A percentile compares a stretch with the other conserved stretches of the same genome.
phyloP scores from a whole-genome alignment of 92 coral and sea anemone genomes.

The Porites rus region DNA sequence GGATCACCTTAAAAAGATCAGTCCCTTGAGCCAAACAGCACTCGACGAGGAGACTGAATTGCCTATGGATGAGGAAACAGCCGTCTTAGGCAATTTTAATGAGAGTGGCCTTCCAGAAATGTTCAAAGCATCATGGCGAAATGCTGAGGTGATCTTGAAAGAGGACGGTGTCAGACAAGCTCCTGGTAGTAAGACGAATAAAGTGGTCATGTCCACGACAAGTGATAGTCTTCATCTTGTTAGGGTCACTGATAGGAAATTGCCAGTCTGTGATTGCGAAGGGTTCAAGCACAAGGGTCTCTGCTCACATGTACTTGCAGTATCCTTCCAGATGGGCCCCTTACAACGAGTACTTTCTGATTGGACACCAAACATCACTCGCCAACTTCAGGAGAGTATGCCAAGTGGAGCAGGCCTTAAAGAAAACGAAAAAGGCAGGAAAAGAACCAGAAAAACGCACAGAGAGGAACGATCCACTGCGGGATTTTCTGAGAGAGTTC shows the following conservation, averaged over 20 bases:
- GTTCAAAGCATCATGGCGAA: too few relatives aligned
- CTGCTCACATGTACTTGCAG: constrained; percentile 55
- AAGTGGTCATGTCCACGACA: not conserved
- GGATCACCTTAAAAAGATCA: not conserved
- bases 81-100: too few relatives aligned
- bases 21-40: not conserved
- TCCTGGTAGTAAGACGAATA: not conserved
- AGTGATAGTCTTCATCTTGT: not conserved
- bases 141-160: too few relatives aligned
- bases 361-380: constrained; percentile 14
- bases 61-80: too few relatives aligned
- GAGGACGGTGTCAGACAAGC: constrained; percentile 1
- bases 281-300: not conserved
- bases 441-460: too few relatives aligned
- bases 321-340: constrained; percentile 27
- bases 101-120: too few relatives aligned
- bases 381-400: not conserved
- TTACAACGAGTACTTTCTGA: not conserved
- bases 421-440: too few relatives aligned
- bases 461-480: not conserved
- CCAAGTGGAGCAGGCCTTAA: too few relatives aligned
- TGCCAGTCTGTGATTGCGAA: too few relatives aligned
- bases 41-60: not conserved
- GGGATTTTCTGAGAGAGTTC: not conserved
- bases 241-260: too few relatives aligned